Evolutionary conservation across 2,113 vertebrate species (phyloP).

Genomic region (Apistogramma diplotaenia): DNA sequence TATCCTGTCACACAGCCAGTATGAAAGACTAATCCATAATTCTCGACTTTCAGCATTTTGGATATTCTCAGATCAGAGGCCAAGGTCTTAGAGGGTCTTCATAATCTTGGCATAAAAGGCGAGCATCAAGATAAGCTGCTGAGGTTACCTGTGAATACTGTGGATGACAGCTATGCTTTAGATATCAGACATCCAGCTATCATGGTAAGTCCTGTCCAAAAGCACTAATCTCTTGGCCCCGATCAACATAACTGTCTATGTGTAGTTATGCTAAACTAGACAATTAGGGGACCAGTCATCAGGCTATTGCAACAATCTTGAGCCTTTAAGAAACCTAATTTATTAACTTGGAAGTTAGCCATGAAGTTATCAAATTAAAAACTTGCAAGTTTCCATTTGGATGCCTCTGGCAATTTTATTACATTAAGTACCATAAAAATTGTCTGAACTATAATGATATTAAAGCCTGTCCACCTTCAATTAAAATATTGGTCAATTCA

Average conservation of each 20-base stretch:
- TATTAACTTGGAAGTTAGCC: conserved; percentile 42
- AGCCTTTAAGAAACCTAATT: conserved; percentile 36
- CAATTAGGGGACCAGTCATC: conserved; percentile 32
- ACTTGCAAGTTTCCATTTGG: conserved; percentile 23
- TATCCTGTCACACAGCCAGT: not conserved
- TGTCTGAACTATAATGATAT: not conserved
- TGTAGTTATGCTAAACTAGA: not conserved
- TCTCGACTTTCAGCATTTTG: conserved; percentile 71
- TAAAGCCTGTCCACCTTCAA: not conserved
- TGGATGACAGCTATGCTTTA: conserved; percentile 81
- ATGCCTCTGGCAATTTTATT: conserved; percentile 30
- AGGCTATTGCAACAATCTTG: conserved; percentile 6
- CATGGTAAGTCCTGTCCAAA: conserved; percentile 77
- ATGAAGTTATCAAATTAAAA: conserved; percentile 52
- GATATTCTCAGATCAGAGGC: conserved; percentile 87
- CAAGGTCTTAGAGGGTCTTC: conserved; percentile 87
- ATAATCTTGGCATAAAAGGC: conserved; percentile 84
- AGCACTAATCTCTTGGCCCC: not conserved
- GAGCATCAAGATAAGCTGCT: conserved; percentile 82
- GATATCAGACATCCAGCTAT: conserved; percentile 91
- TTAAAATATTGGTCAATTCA: conserved; percentile 15
- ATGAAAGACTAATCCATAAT: not conserved
- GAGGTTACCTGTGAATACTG: conserved; percentile 76
- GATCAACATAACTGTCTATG: conserved; percentile 9
- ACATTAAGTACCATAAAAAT: conserved; percentile 18